Evolutionary conservation across 2,888 invertebrate species (phyloP).

Genomic region (Pyrgus malvae): DNA sequence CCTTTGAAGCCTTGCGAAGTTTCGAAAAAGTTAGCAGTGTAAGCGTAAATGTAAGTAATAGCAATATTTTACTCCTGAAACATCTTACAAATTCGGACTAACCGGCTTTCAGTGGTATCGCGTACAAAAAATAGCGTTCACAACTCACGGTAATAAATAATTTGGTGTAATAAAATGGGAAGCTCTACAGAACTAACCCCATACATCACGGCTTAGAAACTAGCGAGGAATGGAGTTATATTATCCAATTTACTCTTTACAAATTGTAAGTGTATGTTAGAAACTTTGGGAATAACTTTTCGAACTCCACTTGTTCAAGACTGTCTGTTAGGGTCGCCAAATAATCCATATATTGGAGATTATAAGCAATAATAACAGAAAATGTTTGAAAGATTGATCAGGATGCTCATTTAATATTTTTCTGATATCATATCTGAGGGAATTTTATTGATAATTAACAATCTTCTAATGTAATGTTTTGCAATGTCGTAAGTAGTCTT

Average conservation of each 20-base stretch:
- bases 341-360: too few relatives aligned
- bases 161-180: constrained; percentile 19
- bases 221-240: constrained; percentile 22
- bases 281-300: constrained; percentile 1
- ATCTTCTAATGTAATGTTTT: too few relatives aligned
- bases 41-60: neutral
- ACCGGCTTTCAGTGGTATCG: neutral
- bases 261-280: constrained; percentile 13
- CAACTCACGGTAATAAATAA: constrained; percentile 28
- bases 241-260: constrained; percentile 30
- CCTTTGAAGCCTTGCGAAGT: too few relatives aligned
- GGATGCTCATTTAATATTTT: too few relatives aligned
- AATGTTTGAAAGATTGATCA: too few relatives aligned
- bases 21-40: neutral
- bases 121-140: constrained; percentile 19
- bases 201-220: constrained; percentile 29
- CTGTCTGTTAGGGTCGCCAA: neutral
- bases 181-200: constrained; percentile 24
- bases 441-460: too few relatives aligned
- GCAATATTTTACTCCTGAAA: constrained; percentile 4
- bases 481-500: too few relatives aligned
- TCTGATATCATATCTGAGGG: too few relatives aligned
- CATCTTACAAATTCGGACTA: neutral
- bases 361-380: too few relatives aligned
- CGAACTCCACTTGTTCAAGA: neutral